phyloP scores from a whole-genome alignment of 2,888 invertebrate species.

The Brachyopa scutellaris region DNA sequence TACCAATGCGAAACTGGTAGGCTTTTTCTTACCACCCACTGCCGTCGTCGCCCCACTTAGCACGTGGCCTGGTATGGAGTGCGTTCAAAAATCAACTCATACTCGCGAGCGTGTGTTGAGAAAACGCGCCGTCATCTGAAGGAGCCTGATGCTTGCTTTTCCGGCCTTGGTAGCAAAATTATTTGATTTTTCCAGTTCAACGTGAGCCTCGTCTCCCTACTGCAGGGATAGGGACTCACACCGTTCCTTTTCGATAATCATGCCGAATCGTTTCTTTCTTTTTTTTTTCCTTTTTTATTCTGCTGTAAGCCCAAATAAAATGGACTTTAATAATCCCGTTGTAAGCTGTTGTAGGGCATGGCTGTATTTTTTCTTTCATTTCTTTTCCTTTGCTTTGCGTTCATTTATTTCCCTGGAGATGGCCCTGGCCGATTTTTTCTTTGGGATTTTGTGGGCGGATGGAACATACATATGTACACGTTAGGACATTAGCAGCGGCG shows the following conservation, averaged over 20 bases:
- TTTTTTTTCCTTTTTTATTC: background rate
- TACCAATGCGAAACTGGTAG: background rate
- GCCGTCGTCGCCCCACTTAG: background rate
- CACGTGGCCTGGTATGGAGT: constrained; percentile 1
- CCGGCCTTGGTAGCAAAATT: constrained; percentile 7
- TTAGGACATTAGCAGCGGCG: constrained; percentile 24
- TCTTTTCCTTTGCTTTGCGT: constrained; percentile 2
- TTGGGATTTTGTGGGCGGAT: background rate
- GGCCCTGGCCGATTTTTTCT: constrained; percentile 12
- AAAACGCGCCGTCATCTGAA: constrained; percentile 21
- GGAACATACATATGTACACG: background rate
- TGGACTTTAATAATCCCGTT: constrained; percentile 27
- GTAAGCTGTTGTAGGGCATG: constrained; percentile 19
- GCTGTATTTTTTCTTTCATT: background rate
- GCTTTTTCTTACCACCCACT: constrained; percentile 16
- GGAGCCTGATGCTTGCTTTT: background rate
- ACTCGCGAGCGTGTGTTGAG: background rate
- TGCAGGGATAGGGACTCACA: too few species aligned
- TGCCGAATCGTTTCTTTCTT: constrained; percentile 33
- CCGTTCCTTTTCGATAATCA: constrained; percentile 16
- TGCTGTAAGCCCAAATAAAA: background rate
- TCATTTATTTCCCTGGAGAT: constrained; percentile 43
- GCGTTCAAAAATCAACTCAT: constrained; percentile 9
- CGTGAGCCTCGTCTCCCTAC: background rate
- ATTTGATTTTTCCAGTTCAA: background rate